phyloP scores from a whole-genome alignment of 1,140 invertebrate species.

The Hermetia illucens region DNA sequence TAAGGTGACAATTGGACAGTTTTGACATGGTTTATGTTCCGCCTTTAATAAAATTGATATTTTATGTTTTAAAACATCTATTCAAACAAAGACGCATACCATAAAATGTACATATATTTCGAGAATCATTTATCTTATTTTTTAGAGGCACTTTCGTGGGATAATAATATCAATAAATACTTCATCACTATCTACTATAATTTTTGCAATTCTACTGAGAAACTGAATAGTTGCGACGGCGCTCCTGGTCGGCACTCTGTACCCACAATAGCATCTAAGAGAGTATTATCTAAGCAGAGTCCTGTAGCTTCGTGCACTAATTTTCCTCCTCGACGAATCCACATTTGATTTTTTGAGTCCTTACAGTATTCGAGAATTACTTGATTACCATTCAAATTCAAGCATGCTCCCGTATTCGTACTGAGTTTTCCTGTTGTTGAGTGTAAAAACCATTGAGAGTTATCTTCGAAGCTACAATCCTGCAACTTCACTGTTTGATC shows the following conservation, averaged over 20 bases:
- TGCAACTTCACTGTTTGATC: no score
- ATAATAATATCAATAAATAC: no score
- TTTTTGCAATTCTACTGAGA: conserved; percentile 9
- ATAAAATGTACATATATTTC: no score
- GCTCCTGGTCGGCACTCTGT: conserved; percentile 14
- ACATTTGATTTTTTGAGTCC: conserved; percentile 9
- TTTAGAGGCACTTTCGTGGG: no score
- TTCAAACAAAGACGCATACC: no score
- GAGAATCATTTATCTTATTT: no score
- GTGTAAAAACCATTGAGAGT: neutral
- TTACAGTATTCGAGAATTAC: neutral
- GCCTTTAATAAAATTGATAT: no score
- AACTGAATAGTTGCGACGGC: conserved; percentile 21
- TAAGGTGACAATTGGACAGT: no score
- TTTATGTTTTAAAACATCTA: no score
- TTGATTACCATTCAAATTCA: conserved; percentile 1
- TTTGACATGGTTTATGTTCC: no score
- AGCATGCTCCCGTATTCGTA: conserved; percentile 7
- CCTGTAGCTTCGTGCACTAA: conserved; percentile 15
- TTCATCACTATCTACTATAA: no score
- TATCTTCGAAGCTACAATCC: no score
- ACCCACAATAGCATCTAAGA: conserved; percentile 13
- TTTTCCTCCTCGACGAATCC: conserved; percentile 14
- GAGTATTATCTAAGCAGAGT: conserved; percentile 21
- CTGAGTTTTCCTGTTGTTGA: conserved; percentile 10